Conservation (phyloP, 2,113 vertebrate species). For the Ariopsis seemanni region DNA sequence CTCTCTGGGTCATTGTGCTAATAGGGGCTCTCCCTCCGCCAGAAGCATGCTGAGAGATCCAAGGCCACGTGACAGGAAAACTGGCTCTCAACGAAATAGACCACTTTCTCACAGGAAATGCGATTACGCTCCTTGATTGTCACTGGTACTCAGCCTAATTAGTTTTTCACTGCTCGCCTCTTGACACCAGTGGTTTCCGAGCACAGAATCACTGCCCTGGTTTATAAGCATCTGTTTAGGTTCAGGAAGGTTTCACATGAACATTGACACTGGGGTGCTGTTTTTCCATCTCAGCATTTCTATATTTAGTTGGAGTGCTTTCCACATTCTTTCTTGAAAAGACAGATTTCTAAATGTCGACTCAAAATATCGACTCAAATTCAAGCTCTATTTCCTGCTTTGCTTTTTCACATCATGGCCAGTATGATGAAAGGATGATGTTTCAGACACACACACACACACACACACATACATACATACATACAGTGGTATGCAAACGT, state of each 20-base stretch:
- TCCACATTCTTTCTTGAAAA: background rate
- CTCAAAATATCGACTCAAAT: background rate
- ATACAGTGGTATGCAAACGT: too few species aligned
- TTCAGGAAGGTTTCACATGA: background rate
- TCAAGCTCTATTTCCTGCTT: background rate
- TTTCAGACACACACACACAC: too few species aligned
- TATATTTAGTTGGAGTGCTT: slow-evolving; percentile 13
- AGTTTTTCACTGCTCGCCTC: slow-evolving; percentile 31
- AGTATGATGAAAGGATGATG: background rate
- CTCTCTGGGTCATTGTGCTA: background rate
- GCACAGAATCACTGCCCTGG: background rate
- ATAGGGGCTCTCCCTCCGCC: background rate
- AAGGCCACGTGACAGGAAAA: slow-evolving; percentile 8
- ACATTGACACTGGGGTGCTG: slow-evolving; percentile 8
- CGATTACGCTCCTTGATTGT: slow-evolving; percentile 33
- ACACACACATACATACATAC: too few species aligned
- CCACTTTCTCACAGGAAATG: slow-evolving; percentile 40
- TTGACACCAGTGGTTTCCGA: slow-evolving; percentile 25
- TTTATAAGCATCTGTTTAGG: slow-evolving; percentile 7
- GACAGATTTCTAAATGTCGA: background rate
- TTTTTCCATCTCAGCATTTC: background rate
- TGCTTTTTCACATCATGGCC: background rate
- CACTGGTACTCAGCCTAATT: slow-evolving; percentile 32
- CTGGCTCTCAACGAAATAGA: slow-evolving; percentile 11
- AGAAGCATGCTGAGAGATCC: slow-evolving; percentile 14